A percentile compares a stretch with the other conserved stretches of the same genome.
phyloP scores from a whole-genome alignment of 2,888 invertebrate genomes.

The Xanthia togata region DNA sequence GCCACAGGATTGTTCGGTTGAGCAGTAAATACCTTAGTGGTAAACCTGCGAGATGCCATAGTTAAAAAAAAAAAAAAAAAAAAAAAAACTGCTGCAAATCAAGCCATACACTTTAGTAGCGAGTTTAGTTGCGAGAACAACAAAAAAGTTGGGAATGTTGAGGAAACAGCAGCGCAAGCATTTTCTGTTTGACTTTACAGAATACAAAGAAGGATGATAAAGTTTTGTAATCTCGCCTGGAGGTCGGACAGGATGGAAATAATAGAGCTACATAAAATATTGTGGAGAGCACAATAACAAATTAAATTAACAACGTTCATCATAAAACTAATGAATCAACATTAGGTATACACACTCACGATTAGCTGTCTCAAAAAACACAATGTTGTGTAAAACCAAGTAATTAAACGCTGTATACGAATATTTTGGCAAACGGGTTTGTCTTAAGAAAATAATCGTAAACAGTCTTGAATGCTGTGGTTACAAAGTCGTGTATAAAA shows the following conservation, averaged over 20 bases:
- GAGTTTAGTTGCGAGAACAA: slow-evolving; percentile 1
- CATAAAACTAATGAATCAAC: slow-evolving; percentile 21
- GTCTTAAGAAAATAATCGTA: slow-evolving; percentile 51
- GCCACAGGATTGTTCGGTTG: too few relatives aligned
- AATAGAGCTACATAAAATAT: slow-evolving; percentile 12
- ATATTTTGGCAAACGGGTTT: slow-evolving; percentile 53
- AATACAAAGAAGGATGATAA: background rate
- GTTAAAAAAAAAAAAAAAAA: too few relatives aligned
- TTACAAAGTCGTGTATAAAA: slow-evolving; percentile 33
- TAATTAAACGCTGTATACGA: slow-evolving; percentile 35
- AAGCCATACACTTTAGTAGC: background rate
- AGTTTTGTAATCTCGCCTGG: slow-evolving; percentile 5
- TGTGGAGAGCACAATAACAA: background rate
- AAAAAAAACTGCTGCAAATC: background rate
- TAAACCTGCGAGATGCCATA: too few relatives aligned
- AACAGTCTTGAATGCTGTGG: slow-evolving; percentile 46
- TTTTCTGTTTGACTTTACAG: slow-evolving; percentile 6
- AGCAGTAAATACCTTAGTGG: too few relatives aligned
- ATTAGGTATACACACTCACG: background rate
- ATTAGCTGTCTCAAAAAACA: slow-evolving; percentile 12
- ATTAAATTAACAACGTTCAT: slow-evolving; percentile 25
- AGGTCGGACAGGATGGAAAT: background rate
- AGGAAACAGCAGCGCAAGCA: slow-evolving; percentile 11
- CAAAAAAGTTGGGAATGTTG: background rate
- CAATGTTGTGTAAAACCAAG: slow-evolving; percentile 28